Evolutionary conservation across 2,888 invertebrate species (phyloP), one percentile per base, ranked within the genome.

Genomic region (Pelosia muscerda): DNA sequence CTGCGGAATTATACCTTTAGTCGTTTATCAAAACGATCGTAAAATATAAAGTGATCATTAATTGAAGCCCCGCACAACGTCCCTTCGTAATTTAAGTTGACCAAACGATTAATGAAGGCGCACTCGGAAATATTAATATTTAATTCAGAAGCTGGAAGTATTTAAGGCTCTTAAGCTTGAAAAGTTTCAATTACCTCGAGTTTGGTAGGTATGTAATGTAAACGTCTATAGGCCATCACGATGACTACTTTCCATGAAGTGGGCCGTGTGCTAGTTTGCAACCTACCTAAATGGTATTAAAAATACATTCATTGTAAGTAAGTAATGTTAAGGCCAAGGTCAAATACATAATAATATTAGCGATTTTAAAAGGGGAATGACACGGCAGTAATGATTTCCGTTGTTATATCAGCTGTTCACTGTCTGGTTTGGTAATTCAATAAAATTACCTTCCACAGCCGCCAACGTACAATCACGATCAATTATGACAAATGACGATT

Each of bases 1-100:
- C n/a, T n/a, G n/a, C n/a, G n/a, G n/a, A n/a, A n/a, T n/a, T n/a
- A n/a, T n/a, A n/a, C n/a, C n/a, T n/a, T n/a, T 15, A 38, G 23
- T 55, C 25, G 2, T 10, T 25, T 25, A 54, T 23, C 11, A 54
- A 55, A 55, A 55, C 68, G 65, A 58, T 66, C 63, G 13, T 69
- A 61, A 78, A 72, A 76, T 81, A 74, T 68, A 71, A 72, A 76
- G 68, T 69, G 66, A 61, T 65, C 65, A 65, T 65, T 68, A 61
- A 61, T 64, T 61, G 42, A 64, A 68, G n/a, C 23, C 53, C 49
- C 65, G 53, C 42, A 26, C 60, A 60, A 68, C 60, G 64, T 31
- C 31, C 26, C 53, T 26, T 31, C 25, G 23, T 34, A 65, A 63
- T 57, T 69, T 63, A 66, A 81, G 68, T 72, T 69, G 19, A 63